Conservation (phyloP, 2,888 invertebrate species). For the Nebria brevicollis region DNA sequence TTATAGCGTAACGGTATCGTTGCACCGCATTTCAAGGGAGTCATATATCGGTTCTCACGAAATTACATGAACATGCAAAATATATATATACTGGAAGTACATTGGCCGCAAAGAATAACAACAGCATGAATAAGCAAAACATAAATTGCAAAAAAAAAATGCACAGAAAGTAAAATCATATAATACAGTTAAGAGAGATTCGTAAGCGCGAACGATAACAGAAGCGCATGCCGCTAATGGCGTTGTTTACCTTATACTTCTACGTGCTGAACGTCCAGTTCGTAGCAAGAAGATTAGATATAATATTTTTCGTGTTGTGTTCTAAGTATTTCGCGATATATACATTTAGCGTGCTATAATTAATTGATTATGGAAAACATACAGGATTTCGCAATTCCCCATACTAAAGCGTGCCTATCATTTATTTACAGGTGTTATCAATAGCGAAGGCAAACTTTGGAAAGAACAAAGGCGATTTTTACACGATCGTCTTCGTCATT, state of each 20-base stretch:
- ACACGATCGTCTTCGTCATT: slow-evolving; percentile 83
- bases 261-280: background rate
- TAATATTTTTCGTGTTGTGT: background rate
- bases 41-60: slow-evolving; percentile 1
- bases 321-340: slow-evolving; percentile 8
- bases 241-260: background rate
- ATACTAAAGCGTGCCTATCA: background rate
- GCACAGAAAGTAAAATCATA: slow-evolving; percentile 28
- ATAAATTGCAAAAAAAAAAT: slow-evolving; percentile 8
- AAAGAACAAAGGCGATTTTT: slow-evolving; percentile 89
- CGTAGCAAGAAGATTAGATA: slow-evolving; percentile 15
- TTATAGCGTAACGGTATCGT: background rate
- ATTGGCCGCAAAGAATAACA: slow-evolving; percentile 23
- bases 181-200: slow-evolving; percentile 9
- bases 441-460: slow-evolving; percentile 90
- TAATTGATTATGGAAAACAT: slow-evolving; percentile 8
- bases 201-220: background rate
- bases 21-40: background rate
- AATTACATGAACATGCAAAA: slow-evolving; percentile 16
- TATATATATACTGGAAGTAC: slow-evolving; percentile 2
- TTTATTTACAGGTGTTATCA: slow-evolving; percentile 79
- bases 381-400: background rate
- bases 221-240: background rate
- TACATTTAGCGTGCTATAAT: background rate
- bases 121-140: slow-evolving; percentile 36